Base-by-base conservation (phyloP, 2,797 vertebrate genomes). In the Oreochromis mossambicus region DNA sequence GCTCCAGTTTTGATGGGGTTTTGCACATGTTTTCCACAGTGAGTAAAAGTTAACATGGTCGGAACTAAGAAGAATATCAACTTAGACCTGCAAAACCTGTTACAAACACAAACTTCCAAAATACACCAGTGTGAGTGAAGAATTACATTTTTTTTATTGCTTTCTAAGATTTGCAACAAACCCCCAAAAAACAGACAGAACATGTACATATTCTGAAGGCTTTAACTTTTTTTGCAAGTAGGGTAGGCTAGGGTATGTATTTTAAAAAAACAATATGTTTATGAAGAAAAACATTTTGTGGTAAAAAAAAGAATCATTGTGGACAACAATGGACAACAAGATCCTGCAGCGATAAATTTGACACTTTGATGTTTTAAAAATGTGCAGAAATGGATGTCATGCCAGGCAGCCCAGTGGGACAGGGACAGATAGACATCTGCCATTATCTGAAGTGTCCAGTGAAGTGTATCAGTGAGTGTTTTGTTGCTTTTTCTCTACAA, bases 401-500 rank as follows among this genome's bases (percentile, higher is more conserved):
- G 13, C 1, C 78, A 11, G 83, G 7, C 1, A 19, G 34, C 50
- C 91, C 87, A 12, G 10, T 24, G 89, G 89, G 89, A 90, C 70
- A 8, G 11, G 56, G 19, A 34, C 14, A 76, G 55, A 51, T 6
- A 54, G 83, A 79, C 68, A 84, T 34, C 24, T 58, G 38, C 63
- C 77, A 29, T 89, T 50, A 83, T 73, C 29, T 83, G 81, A 9
- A 11, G 34, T 78, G 88, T 89, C 80, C 90, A 86, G 11, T 92
- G 55, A 90, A 90, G 87, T 88, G 89, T 88, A 87, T 78, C 82
- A 32, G 19, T 12, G 76, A 91, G 83, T 83, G 88, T 91, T 94
- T 94, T 93, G 90, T 92, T 92, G 86, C 83, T 66, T 91, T 91
- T 89, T 76, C 86, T 70, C 54, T 78, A 83, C 86, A 86, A 9